These are phyloP conservation scores for Orthonevra nobilis DNA, from an alignment of 2,888 invertebrate species.

Conservation along the genomic window DNA sequence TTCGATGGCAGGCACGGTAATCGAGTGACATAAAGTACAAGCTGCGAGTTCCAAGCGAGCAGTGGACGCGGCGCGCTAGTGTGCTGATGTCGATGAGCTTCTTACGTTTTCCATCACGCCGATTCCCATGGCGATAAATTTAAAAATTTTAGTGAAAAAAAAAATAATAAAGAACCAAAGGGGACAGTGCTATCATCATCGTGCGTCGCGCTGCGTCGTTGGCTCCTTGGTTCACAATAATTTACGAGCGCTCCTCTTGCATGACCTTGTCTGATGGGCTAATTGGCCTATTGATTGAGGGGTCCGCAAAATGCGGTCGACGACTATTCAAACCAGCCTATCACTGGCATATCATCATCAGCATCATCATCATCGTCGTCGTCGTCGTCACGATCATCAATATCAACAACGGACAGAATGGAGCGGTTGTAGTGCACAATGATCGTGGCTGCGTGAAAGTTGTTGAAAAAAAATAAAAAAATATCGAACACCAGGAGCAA, in stretches of 20 bases:
- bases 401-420: constrained; percentile 28
- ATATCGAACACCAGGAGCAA: constrained; percentile 53
- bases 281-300: constrained; percentile 57
- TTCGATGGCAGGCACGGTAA: not conserved
- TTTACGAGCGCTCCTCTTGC: constrained; percentile 35
- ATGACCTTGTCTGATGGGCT: constrained; percentile 65
- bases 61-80: constrained; percentile 30
- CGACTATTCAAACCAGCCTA: constrained; percentile 47
- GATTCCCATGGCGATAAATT: constrained; percentile 55
- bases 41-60: too few species aligned
- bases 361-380: too few species aligned
- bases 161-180: constrained; percentile 21
- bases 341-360: constrained; percentile 37
- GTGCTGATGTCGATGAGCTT: not conserved
- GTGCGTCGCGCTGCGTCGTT: not conserved
- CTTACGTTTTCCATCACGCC: not conserved
- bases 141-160: constrained; percentile 49
- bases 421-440: not conserved
- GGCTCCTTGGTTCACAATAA: constrained; percentile 30
- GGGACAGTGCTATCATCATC: constrained; percentile 5
- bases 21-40: constrained; percentile 29
- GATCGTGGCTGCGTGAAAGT: constrained; percentile 16
- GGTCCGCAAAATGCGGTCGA: constrained; percentile 30
- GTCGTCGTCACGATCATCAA: constrained; percentile 56
- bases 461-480: constrained; percentile 52